Evolutionary conservation across 2,113 vertebrate genomes (phyloP).

Genomic region (Struthidea cinerea): DNA sequence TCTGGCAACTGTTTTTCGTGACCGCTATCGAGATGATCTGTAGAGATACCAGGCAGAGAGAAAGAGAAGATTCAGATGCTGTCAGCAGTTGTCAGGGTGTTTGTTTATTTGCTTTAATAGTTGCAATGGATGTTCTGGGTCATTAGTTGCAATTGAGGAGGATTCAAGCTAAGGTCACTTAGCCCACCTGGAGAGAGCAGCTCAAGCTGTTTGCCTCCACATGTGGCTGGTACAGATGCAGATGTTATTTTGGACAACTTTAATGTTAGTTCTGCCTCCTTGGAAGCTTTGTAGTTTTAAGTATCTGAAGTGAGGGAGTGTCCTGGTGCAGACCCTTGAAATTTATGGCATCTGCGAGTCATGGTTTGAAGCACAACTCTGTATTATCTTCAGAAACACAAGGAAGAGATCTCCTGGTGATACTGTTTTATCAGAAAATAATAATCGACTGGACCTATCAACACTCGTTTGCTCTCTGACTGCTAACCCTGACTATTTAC

Average conservation of each 20-base stretch:
- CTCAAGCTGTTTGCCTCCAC: constrained; percentile 16
- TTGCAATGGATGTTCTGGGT: constrained; percentile 11
- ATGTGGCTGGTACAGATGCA: constrained; percentile 9
- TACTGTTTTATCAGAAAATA: constrained; percentile 22
- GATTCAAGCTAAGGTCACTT: constrained; percentile 24
- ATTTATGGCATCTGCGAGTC: background rate
- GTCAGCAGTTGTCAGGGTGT: background rate
- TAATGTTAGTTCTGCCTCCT: constrained; percentile 19
- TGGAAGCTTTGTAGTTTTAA: constrained; percentile 29
- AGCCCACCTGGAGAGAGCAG: background rate
- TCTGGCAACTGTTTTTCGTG: background rate
- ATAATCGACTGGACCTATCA: constrained; percentile 32
- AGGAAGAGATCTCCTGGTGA: constrained; percentile 11
- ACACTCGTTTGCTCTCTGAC: constrained; percentile 9
- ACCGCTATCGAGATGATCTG: background rate
- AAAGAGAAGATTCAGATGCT: background rate
- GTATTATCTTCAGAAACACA: constrained; percentile 6
- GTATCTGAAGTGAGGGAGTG: background rate
- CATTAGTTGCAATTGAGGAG: background rate
- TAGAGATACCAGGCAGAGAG: background rate
- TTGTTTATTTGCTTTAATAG: constrained; percentile 45
- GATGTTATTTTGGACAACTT: background rate
- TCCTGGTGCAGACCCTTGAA: background rate
- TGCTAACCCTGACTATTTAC: constrained; percentile 11
- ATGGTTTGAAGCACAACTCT: background rate